phyloP scores from a whole-genome alignment of 2,888 invertebrate species.

The Cepaea hortensis region DNA sequence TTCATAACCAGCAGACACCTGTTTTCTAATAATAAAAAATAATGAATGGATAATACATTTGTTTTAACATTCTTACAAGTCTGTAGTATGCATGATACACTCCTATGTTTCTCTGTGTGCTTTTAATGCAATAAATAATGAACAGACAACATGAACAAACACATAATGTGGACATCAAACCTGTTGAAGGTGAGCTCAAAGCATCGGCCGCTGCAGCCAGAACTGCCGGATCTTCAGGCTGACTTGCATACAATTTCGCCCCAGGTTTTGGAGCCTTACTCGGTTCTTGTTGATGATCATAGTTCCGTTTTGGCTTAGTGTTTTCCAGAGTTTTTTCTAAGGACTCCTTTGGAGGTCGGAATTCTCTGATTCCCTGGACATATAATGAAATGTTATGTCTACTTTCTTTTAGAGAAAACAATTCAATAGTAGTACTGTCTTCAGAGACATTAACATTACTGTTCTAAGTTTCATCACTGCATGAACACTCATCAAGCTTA shows the following conservation, averaged over 20 bases:
- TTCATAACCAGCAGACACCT: too few relatives aligned
- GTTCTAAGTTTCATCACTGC: neutral
- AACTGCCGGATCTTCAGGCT: conserved; percentile 31
- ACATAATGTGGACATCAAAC: conserved; percentile 33
- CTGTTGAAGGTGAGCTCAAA: conserved; percentile 57
- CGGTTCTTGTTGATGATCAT: conserved; percentile 35
- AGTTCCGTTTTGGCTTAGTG: conserved; percentile 52
- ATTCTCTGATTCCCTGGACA: conserved; percentile 69
- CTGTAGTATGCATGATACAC: too few relatives aligned
- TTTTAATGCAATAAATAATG: too few relatives aligned
- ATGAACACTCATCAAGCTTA: neutral
- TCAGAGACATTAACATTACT: too few relatives aligned
- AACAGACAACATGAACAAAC: neutral
- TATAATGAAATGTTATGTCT: neutral
- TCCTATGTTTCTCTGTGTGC: too few relatives aligned
- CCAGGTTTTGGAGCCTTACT: conserved; percentile 61
- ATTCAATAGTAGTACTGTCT: too few relatives aligned
- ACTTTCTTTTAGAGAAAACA: too few relatives aligned
- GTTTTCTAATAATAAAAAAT: too few relatives aligned
- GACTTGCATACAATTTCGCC: neutral
- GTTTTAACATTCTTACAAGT: too few relatives aligned
- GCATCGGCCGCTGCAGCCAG: conserved; percentile 46
- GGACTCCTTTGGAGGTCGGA: conserved; percentile 84
- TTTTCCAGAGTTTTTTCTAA: conserved; percentile 86
- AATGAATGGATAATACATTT: too few relatives aligned